phyloP scores from a whole-genome alignment of 1,140 invertebrate species.

The Melitaea cinxia region DNA sequence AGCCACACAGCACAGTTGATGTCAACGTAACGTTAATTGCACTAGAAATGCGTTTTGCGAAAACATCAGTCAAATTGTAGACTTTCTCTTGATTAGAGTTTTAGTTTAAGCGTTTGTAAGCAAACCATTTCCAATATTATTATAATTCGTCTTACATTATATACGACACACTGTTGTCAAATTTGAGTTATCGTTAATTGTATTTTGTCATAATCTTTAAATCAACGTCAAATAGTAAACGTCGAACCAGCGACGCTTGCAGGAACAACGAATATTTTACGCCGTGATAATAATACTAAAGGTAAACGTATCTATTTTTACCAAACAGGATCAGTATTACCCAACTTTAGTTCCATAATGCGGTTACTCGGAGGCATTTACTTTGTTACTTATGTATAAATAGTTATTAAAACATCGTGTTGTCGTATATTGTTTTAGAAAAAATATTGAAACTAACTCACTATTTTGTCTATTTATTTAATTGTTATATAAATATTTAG shows the following conservation, averaged over 20 bases:
- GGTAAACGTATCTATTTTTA: not conserved
- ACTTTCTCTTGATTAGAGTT: too few relatives aligned
- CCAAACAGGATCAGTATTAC: conserved; percentile 25
- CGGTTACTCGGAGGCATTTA: conserved; percentile 22
- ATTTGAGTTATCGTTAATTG: not conserved
- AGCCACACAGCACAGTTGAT: too few relatives aligned
- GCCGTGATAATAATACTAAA: not conserved
- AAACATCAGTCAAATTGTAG: too few relatives aligned
- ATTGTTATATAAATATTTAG: too few relatives aligned
- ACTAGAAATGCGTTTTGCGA: too few relatives aligned
- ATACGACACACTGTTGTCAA: too few relatives aligned
- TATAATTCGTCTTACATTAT: too few relatives aligned
- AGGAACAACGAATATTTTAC: not conserved
- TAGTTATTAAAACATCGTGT: conserved; percentile 19
- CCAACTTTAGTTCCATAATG: conserved; percentile 27
- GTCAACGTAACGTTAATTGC: too few relatives aligned
- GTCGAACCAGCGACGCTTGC: not conserved
- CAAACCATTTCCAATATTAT: too few relatives aligned
- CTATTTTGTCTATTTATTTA: too few relatives aligned
- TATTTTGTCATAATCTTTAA: conserved; percentile 1
- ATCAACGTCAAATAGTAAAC: not conserved
- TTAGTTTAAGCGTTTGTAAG: too few relatives aligned
- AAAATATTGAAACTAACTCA: not conserved
- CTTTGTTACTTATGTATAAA: conserved; percentile 20
- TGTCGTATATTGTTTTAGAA: conserved; percentile 2